A percentile compares a stretch with the other conserved stretches of the same genome.
Evolutionary conservation across 2,888 invertebrate genomes (phyloP).

Genomic region (Meteorus cinctellus): DNA sequence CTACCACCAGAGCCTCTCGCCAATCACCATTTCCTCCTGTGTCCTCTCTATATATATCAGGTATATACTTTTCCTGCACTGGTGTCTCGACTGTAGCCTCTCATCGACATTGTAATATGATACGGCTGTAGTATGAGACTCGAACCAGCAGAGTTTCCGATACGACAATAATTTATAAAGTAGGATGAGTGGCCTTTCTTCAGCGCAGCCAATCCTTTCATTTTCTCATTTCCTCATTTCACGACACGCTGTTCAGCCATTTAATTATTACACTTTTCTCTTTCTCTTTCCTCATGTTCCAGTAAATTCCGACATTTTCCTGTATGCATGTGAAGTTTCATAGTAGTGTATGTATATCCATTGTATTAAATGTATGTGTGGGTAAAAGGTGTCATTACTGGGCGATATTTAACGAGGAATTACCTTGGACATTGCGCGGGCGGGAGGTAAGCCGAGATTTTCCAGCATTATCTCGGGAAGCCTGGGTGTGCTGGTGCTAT

Average conservation of each 20-base stretch:
- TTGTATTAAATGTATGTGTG: slow-evolving; percentile 25
- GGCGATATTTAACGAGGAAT: slow-evolving; percentile 65
- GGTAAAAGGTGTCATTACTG: slow-evolving; percentile 50
- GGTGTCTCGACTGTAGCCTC: neutral
- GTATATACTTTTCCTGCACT: neutral
- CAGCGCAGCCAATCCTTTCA: neutral
- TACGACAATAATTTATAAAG: neutral
- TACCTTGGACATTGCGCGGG: slow-evolving; percentile 51
- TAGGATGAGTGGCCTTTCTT: slow-evolving; percentile 1
- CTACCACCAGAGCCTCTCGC: slow-evolving; percentile 32
- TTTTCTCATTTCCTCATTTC: neutral
- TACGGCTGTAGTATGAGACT: neutral
- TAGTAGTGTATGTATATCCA: neutral
- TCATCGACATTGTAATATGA: slow-evolving; percentile 41
- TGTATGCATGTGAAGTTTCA: neutral
- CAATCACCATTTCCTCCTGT: slow-evolving; percentile 45
- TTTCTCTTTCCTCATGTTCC: neutral
- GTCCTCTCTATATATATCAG: neutral
- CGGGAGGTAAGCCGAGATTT: slow-evolving; percentile 62
- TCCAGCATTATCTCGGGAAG: slow-evolving; percentile 64
- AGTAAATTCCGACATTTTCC: neutral
- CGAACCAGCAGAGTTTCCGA: neutral
- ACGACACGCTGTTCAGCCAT: neutral
- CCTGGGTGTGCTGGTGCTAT: slow-evolving; percentile 48
- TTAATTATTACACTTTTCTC: neutral